Evolutionary conservation across 2,797 vertebrate genomes (phyloP).

Genomic region (Typhlichthys eigenmanni): DNA sequence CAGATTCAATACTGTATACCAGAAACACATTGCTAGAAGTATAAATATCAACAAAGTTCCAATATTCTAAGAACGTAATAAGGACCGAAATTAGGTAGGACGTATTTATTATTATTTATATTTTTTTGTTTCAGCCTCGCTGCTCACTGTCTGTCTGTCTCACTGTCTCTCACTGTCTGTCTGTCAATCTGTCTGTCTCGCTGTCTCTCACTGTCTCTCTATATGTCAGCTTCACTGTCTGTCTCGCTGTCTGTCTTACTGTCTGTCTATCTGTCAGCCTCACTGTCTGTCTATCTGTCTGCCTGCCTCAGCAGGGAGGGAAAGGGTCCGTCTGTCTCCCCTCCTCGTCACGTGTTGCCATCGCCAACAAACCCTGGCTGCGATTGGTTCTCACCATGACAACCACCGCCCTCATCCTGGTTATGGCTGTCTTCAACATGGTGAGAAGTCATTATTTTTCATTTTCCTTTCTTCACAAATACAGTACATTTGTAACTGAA

Average conservation of each 20-base stretch:
- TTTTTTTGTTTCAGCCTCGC: no score
- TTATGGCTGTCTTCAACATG: slow-evolving; percentile 97
- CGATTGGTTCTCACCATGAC: slow-evolving; percentile 89
- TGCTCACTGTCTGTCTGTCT: no score
- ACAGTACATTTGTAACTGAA: no score
- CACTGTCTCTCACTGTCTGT: no score
- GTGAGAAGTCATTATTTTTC: slow-evolving; percentile 73
- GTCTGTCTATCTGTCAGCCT: neutral
- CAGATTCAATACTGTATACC: no score
- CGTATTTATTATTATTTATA: no score
- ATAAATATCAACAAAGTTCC: no score
- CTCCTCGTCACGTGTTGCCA: slow-evolving; percentile 86
- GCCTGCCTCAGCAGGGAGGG: slow-evolving; percentile 83
- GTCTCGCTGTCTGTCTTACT: neutral
- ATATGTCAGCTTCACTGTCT: neutral
- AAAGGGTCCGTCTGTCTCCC: slow-evolving; percentile 88
- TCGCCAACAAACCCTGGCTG: slow-evolving; percentile 92
- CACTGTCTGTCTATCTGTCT: slow-evolving; percentile 22
- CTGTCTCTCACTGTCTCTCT: neutral
- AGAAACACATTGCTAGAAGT: no score
- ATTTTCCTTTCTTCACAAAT: no score
- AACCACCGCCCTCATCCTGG: slow-evolving; percentile 89
- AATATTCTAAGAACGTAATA: no score
- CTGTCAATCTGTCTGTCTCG: neutral
- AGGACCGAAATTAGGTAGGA: no score